Percentiles rank a stretch among this genome's conserved stretches.
phyloP scores from a whole-genome alignment of 2,888 invertebrate genomes.

The Troides oblongomaculatus region DNA sequence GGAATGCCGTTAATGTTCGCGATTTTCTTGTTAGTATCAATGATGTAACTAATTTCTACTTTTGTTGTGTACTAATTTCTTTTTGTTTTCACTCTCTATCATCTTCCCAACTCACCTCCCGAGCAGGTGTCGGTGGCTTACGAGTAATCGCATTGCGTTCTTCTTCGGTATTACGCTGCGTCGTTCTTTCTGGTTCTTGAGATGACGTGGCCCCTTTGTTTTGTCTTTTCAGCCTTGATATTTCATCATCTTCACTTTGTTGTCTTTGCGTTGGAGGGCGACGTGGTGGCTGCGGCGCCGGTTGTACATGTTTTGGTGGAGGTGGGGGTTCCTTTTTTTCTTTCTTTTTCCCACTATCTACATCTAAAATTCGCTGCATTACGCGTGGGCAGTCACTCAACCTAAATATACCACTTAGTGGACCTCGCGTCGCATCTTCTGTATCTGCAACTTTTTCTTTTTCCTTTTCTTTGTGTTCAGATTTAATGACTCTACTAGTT shows the following conservation, averaged over 20 bases:
- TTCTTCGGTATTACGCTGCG: conserved; percentile 76
- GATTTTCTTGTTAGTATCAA: conserved; percentile 74
- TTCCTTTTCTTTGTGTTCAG: conserved; percentile 81
- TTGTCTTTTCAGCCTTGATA: conserved; percentile 91
- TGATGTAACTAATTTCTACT: conserved; percentile 68
- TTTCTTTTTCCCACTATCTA: conserved; percentile 86
- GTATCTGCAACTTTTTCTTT: conserved; percentile 90
- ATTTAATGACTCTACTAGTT: conserved; percentile 81
- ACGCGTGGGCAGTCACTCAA: conserved; percentile 93
- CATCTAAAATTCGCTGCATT: conserved; percentile 92
- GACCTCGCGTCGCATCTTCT: conserved; percentile 92
- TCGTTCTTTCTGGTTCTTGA: conserved; percentile 80
- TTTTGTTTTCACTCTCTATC: conserved; percentile 62
- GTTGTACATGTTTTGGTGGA: conserved; percentile 78
- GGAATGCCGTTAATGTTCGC: conserved; percentile 74
- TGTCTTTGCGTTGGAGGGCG: conserved; percentile 86
- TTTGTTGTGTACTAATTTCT: conserved; percentile 48
- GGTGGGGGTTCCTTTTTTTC: conserved; percentile 85
- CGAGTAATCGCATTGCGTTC: conserved; percentile 81
- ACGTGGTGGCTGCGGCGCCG: conserved; percentile 77
- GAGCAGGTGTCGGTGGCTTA: conserved; percentile 84
- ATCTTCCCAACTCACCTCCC: conserved; percentile 88
- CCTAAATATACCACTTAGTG: conserved; percentile 93
- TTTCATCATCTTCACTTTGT: conserved; percentile 94
- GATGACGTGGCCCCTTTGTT: conserved; percentile 86